Evolutionary conservation across 2,113 vertebrate species (phyloP).

Genomic region (Ranitomeya variabilis): DNA sequence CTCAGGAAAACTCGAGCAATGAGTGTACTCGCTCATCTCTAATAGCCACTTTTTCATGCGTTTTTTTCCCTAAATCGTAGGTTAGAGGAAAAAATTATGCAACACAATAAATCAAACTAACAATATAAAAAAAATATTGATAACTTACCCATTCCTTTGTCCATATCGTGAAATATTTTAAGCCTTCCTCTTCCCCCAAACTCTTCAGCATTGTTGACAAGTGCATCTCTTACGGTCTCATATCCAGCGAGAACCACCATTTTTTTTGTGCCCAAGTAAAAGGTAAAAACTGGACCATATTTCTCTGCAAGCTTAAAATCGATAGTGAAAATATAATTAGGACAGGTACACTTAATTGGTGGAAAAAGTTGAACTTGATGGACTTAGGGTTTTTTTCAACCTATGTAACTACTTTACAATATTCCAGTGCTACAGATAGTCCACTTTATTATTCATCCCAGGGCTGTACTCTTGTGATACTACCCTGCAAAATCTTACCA

Average conservation of each 20-base stretch:
- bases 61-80: no score
- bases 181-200: not conserved
- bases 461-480: no score
- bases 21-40: no score
- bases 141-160: slow-evolving; percentile 42
- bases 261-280: not conserved
- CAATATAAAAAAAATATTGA: not conserved
- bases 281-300: not conserved
- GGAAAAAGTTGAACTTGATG: no score
- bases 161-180: not conserved
- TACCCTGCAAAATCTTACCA: no score
- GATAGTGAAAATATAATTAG: not conserved
- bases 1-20: no score
- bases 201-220: not conserved
- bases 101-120: not conserved
- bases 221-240: not conserved
- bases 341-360: not conserved
- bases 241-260: not conserved
- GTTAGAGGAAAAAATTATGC: no score
- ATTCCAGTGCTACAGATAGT: no score
- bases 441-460: no score
- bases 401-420: no score
- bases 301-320: not conserved
- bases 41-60: no score
- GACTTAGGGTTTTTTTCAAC: no score